A percentile compares a stretch with the other conserved stretches of the same genome.
Conservation (phyloP, 2,888 invertebrate genomes). For the Gastracanthus pulcherrimus region DNA sequence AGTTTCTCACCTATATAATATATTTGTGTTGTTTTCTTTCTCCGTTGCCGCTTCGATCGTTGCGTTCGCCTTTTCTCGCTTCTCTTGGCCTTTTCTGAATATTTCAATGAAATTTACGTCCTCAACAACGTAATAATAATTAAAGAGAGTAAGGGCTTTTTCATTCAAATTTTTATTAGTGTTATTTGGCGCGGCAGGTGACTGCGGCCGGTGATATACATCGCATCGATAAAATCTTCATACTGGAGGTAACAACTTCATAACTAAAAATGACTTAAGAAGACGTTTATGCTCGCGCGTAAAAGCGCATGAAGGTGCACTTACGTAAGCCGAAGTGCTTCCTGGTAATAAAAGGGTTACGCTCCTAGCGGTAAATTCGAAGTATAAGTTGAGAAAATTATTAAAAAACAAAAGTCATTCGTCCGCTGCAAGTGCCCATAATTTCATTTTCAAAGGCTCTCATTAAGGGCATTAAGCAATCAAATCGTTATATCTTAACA, state of each 20-base stretch:
- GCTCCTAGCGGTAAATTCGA: constrained; percentile 18
- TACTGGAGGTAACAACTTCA: constrained; percentile 49
- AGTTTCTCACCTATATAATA: constrained; percentile 6
- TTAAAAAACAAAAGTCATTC: constrained; percentile 10
- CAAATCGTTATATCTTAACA: too few species aligned
- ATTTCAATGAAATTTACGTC: not conserved
- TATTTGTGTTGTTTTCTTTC: not conserved
- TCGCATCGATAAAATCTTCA: constrained; percentile 37
- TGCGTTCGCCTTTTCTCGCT: constrained; percentile 16
- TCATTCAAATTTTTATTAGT: not conserved
- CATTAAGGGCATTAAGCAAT: too few species aligned
- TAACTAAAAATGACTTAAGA: constrained; percentile 50
- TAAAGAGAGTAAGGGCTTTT: not conserved
- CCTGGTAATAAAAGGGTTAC: constrained; percentile 40
- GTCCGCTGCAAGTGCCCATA: not conserved
- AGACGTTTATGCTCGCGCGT: constrained; percentile 47
- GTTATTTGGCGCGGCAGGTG: too few species aligned
- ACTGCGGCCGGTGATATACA: constrained; percentile 25
- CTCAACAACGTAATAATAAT: not conserved
- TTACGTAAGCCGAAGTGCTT: constrained; percentile 37
- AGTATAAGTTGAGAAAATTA: constrained; percentile 7
- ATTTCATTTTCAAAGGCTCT: not conserved
- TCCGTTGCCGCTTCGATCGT: not conserved
- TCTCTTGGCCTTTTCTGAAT: not conserved
- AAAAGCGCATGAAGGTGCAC: constrained; percentile 29